Percentiles rank a stretch among this genome's conserved stretches.
These are phyloP conservation scores for Megalonaias nervosa DNA, from an alignment of 1,140 invertebrate genomes.

Conservation along the genomic window DNA sequence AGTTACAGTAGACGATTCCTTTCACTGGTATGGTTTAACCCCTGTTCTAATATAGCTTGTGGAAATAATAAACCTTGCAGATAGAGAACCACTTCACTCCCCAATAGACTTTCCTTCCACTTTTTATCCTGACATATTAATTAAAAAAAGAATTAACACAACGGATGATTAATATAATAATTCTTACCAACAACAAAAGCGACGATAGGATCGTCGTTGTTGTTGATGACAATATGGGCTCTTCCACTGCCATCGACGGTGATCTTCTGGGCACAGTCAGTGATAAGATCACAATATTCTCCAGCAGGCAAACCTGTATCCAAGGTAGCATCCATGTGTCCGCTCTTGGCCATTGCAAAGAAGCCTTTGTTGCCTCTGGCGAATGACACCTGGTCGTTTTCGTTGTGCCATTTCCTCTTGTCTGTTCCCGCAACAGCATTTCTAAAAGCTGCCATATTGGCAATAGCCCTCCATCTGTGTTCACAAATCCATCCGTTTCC, in stretches of 20 bases:
- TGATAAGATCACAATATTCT: slow-evolving; percentile 89
- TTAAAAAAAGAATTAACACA: no score
- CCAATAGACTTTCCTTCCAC: not conserved
- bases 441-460: slow-evolving; percentile 77
- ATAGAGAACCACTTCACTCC: not conserved
- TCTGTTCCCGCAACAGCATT: slow-evolving; percentile 53
- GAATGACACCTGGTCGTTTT: slow-evolving; percentile 62
- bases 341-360: slow-evolving; percentile 63
- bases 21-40: no score
- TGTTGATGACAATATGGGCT: slow-evolving; percentile 77
- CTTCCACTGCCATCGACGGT: slow-evolving; percentile 78
- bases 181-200: slow-evolving; percentile 80
- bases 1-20: no score
- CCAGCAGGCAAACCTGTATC: slow-evolving; percentile 83
- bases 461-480: slow-evolving; percentile 87
- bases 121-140: no score
- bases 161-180: no score
- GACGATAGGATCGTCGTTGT: slow-evolving; percentile 81
- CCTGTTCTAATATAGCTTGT: no score
- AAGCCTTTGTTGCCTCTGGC: slow-evolving; percentile 64
- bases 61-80: not conserved
- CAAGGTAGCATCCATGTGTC: slow-evolving; percentile 53
- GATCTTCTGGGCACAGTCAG: slow-evolving; percentile 81
- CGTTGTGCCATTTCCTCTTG: slow-evolving; percentile 48
- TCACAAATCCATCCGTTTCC: slow-evolving; percentile 91